Percentiles rank a stretch among this genome's conserved stretches.
Evolutionary conservation across 2,797 vertebrate genomes (phyloP).

Genomic region (Simalia tracyae): DNA sequence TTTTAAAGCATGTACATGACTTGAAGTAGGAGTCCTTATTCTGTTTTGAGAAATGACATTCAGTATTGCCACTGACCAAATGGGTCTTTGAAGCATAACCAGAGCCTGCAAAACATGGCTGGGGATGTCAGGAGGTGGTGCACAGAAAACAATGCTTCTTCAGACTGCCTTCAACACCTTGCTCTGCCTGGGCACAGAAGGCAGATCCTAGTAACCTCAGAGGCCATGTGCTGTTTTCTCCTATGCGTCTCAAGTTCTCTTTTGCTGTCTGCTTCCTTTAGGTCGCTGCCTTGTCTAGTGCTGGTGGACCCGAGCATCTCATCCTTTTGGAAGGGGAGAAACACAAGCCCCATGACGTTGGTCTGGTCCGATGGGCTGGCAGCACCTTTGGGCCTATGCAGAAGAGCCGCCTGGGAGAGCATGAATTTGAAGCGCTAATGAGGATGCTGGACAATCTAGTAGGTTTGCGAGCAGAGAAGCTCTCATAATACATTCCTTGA

Average conservation of each 20-base stretch:
- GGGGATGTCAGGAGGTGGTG: neutral
- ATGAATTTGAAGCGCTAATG: slow-evolving; percentile 97
- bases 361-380: slow-evolving; percentile 90
- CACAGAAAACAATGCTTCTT: neutral
- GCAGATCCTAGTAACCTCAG: too few relatives aligned
- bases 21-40: neutral
- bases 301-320: slow-evolving; percentile 87
- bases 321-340: slow-evolving; percentile 86
- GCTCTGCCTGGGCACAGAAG: too few relatives aligned
- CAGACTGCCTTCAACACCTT: too few relatives aligned
- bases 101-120: neutral
- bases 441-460: slow-evolving; percentile 97
- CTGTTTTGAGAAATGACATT: neutral
- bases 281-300: slow-evolving; percentile 88
- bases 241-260: accelerated
- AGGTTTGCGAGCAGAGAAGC: slow-evolving; percentile 43
- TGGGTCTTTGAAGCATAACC: neutral
- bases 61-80: neutral
- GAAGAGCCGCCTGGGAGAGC: slow-evolving; percentile 91
- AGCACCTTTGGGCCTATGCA: slow-evolving; percentile 93
- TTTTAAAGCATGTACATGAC: neutral
- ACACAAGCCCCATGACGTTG: slow-evolving; percentile 80
- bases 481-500: too few relatives aligned
- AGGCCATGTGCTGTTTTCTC: neutral
- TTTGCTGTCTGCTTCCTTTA: slow-evolving; percentile 32